Percentiles rank a stretch among this genome's conserved stretches.
Conservation (phyloP, 1,140 invertebrate species). For the Pseudomyrmex gracilis region DNA sequence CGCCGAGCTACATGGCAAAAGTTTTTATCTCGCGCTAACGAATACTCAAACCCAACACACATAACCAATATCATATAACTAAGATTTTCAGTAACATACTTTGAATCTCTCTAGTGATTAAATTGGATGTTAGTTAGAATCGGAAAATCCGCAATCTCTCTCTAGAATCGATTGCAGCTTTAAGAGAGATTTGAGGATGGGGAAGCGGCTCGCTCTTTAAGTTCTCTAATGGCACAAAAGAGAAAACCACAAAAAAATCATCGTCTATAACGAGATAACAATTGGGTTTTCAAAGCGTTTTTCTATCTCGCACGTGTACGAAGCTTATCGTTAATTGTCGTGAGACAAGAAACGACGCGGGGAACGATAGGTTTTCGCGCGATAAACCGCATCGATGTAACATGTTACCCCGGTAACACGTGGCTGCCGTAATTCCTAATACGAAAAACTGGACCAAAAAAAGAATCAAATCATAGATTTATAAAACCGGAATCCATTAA, state of each 20-base stretch:
- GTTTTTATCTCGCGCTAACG: constrained; percentile 38
- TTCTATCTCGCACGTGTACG: not conserved
- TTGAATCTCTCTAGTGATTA: constrained; percentile 63
- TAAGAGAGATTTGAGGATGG: constrained; percentile 59
- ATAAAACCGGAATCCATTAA: not conserved
- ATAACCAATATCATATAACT: constrained; percentile 41
- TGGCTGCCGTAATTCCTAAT: not conserved
- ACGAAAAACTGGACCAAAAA: not conserved
- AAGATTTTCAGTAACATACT: constrained; percentile 42
- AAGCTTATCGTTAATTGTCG: not conserved
- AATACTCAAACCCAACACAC: constrained; percentile 34
- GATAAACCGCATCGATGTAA: not conserved
- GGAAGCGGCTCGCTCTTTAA: constrained; percentile 38
- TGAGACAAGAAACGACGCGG: not conserved
- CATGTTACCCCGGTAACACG: not conserved
- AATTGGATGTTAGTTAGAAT: constrained; percentile 51
- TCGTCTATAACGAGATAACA: constrained; percentile 25
- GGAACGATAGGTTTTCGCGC: not conserved
- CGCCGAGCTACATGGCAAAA: constrained; percentile 10
- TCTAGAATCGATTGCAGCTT: constrained; percentile 64
- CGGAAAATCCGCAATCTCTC: constrained; percentile 29
- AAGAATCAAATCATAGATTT: not conserved
- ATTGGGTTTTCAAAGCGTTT: constrained; percentile 5
- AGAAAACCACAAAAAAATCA: constrained; percentile 19
- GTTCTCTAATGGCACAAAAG: constrained; percentile 27